Evolutionary conservation across 2,888 invertebrate species (phyloP).

Genomic region (Microplitis manilae): DNA sequence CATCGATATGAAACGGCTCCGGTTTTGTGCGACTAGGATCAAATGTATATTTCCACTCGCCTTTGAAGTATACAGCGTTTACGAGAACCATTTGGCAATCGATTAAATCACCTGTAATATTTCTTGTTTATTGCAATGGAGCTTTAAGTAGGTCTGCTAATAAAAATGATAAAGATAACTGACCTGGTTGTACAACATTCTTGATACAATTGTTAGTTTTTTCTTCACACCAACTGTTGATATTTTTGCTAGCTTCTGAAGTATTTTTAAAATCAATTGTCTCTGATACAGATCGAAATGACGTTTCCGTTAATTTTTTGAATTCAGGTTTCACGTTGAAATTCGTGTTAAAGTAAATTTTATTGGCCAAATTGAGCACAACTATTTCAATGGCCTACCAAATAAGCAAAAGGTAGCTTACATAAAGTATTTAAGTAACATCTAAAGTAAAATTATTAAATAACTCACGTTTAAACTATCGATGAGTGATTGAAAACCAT

Average conservation of each 20-base stretch:
- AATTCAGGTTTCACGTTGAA: slow-evolving; percentile 72
- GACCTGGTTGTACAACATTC: slow-evolving; percentile 65
- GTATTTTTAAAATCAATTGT: slow-evolving; percentile 76
- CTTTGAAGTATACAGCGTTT: slow-evolving; percentile 91
- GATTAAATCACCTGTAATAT: slow-evolving; percentile 73
- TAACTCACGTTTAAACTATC: slow-evolving; percentile 54
- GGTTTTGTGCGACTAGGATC: slow-evolving; percentile 74
- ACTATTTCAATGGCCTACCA: slow-evolving; percentile 70
- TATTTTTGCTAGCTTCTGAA: slow-evolving; percentile 71
- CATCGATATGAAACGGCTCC: slow-evolving; percentile 78
- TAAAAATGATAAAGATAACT: slow-evolving; percentile 74
- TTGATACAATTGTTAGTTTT: slow-evolving; percentile 84
- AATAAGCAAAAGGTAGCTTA: neutral
- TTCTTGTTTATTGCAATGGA: neutral
- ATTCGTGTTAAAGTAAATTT: slow-evolving; percentile 77
- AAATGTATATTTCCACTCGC: slow-evolving; percentile 82
- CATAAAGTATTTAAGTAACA: neutral
- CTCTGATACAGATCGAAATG: slow-evolving; percentile 78
- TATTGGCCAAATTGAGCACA: slow-evolving; percentile 79
- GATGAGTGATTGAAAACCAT: slow-evolving; percentile 56
- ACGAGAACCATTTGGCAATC: slow-evolving; percentile 81
- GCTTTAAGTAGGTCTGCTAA: neutral
- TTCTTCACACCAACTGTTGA: slow-evolving; percentile 84
- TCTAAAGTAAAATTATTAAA: neutral
- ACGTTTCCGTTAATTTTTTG: slow-evolving; percentile 74